Percentiles rank a stretch among this genome's conserved stretches.
These are phyloP conservation scores for Aromia moschata DNA, from an alignment of 2,888 invertebrate genomes.

Conservation along the genomic window DNA sequence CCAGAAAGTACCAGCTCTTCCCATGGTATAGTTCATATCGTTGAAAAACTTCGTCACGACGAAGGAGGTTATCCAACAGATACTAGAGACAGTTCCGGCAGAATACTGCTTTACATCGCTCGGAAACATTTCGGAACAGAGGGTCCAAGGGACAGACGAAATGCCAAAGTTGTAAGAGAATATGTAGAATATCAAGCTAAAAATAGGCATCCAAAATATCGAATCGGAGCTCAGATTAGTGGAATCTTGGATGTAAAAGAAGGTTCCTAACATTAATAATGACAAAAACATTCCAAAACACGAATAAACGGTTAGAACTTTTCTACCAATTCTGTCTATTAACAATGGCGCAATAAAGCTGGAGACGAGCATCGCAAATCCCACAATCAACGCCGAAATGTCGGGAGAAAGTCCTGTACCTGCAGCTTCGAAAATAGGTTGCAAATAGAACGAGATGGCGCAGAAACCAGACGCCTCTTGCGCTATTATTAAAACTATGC, in stretches of 20 bases:
- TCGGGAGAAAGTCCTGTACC: constrained; percentile 70
- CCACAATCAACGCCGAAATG: constrained; percentile 78
- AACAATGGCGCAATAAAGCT: constrained; percentile 75
- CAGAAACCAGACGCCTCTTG: constrained; percentile 78
- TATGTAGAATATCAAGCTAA: constrained; percentile 77
- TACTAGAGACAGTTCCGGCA: constrained; percentile 77
- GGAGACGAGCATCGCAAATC: constrained; percentile 70
- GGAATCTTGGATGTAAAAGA: constrained; percentile 66
- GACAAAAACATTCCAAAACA: constrained; percentile 72
- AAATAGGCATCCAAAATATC: constrained; percentile 76
- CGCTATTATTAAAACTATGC: constrained; percentile 75
- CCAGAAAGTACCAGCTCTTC: constrained; percentile 76
- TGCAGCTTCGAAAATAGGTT: constrained; percentile 74
- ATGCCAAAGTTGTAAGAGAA: constrained; percentile 68
- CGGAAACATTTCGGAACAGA: constrained; percentile 84
- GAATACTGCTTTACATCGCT: constrained; percentile 63
- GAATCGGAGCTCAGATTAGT: constrained; percentile 56
- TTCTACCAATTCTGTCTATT: constrained; percentile 79
- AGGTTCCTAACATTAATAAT: constrained; percentile 65
- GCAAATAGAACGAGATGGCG: constrained; percentile 61
- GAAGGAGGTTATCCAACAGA: constrained; percentile 80
- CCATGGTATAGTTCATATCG: constrained; percentile 67
- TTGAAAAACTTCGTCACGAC: constrained; percentile 77
- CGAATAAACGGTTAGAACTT: constrained; percentile 77
- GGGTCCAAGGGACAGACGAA: constrained; percentile 70